Percentiles rank a stretch among this genome's conserved stretches.
Evolutionary conservation across 2,797 vertebrate genomes (phyloP).

Genomic region (Hephaestus fuliginosus): DNA sequence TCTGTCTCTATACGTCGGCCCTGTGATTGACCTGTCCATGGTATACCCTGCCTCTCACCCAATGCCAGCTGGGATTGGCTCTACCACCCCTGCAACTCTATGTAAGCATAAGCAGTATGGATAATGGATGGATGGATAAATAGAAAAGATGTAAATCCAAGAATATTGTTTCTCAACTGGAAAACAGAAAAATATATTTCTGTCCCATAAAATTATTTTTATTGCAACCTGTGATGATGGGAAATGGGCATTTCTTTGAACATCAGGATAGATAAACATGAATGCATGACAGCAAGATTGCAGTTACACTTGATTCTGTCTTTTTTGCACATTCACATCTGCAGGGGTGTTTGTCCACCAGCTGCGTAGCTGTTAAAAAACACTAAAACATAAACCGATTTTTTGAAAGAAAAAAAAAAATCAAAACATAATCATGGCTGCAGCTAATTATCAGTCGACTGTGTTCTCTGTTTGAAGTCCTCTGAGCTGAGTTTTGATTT

Average conservation of each 20-base stretch:
- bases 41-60: too few relatives aligned
- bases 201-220: background rate
- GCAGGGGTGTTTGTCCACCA: background rate
- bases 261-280: background rate
- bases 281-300: background rate
- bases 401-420: background rate
- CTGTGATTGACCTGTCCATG: too few relatives aligned
- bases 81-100: too few relatives aligned
- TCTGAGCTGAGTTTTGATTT: slow-evolving; percentile 21
- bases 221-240: background rate
- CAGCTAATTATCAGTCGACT: background rate
- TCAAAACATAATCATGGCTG: background rate
- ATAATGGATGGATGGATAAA: too few relatives aligned
- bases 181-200: background rate
- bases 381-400: background rate
- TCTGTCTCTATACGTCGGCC: too few relatives aligned
- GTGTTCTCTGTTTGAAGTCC: background rate
- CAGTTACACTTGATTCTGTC: background rate
- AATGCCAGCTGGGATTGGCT: too few relatives aligned
- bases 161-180: background rate
- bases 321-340: background rate
- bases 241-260: background rate
- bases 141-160: background rate
- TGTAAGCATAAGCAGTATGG: too few relatives aligned
- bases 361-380: background rate